Percentiles rank a stretch among this genome's conserved stretches.
phyloP scores from a whole-genome alignment of 2,797 vertebrate genomes.

The Antrozous pallidus region DNA sequence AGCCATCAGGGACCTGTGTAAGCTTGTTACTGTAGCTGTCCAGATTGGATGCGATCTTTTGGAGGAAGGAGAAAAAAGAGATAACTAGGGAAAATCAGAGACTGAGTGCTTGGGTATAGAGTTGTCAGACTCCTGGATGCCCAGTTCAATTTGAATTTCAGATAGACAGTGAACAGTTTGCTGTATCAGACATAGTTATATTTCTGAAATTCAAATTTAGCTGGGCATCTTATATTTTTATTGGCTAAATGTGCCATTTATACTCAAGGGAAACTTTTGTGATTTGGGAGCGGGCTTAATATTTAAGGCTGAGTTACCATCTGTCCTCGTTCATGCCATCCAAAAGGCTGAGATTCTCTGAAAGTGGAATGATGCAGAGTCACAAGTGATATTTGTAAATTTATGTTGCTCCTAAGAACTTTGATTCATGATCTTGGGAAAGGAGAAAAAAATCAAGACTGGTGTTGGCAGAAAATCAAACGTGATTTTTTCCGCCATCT shows the following conservation, averaged over 20 bases:
- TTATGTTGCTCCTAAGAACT: conserved; percentile 70
- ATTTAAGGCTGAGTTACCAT: conserved; percentile 66
- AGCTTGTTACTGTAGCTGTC: conserved; percentile 21
- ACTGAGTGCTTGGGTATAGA: conserved; percentile 38
- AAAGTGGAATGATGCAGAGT: conserved; percentile 64
- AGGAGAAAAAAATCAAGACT: conserved; percentile 20
- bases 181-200: not conserved
- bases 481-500: conserved; percentile 61
- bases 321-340: conserved; percentile 67
- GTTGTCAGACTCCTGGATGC: not conserved
- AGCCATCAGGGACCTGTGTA: not conserved
- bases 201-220: not conserved
- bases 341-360: conserved; percentile 51
- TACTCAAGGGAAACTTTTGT: not conserved
- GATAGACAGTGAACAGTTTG: not conserved
- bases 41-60: conserved; percentile 5
- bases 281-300: conserved; percentile 34
- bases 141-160: not conserved
- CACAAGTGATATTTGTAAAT: conserved; percentile 70
- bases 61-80: not conserved
- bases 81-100: conserved; percentile 29
- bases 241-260: not conserved
- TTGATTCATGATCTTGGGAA: conserved; percentile 61
- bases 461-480: conserved; percentile 67
- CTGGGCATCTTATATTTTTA: not conserved